Evolutionary conservation across 2,113 vertebrate species (phyloP).

Genomic region (Nettapus auritus): DNA sequence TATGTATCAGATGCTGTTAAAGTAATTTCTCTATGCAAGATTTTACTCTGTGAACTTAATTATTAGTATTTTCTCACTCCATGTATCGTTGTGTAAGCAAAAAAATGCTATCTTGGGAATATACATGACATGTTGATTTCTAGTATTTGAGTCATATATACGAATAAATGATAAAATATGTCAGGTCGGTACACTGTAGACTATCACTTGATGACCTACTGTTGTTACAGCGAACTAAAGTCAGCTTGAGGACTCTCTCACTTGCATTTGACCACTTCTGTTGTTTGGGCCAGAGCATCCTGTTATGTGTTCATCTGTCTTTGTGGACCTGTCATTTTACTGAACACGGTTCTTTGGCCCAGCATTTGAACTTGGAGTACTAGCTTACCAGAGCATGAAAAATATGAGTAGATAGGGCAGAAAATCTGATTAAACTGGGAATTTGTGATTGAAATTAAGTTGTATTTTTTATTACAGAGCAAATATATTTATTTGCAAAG

Average conservation of each 20-base stretch:
- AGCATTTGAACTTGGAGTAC: neutral
- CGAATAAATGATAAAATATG: neutral
- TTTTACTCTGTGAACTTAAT: neutral
- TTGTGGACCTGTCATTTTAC: neutral
- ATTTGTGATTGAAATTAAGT: neutral
- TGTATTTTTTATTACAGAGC: neutral
- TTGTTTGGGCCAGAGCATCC: neutral
- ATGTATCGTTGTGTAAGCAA: neutral
- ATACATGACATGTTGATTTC: neutral
- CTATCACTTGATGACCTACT: neutral
- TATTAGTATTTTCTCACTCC: neutral
- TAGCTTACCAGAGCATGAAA: neutral
- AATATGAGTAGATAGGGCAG: neutral
- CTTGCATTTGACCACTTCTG: neutral
- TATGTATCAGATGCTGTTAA: neutral
- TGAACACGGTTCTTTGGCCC: neutral
- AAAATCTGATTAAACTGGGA: neutral
- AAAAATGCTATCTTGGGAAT: neutral
- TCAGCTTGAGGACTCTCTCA: neutral
- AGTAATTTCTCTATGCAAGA: neutral
- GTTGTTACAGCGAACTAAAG: neutral
- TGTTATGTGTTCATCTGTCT: neutral
- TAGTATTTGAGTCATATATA: neutral
- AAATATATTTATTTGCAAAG: neutral
- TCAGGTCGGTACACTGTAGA: neutral